phyloP scores from a whole-genome alignment of 2,113 vertebrate species.

The Cygnus buccinator region DNA sequence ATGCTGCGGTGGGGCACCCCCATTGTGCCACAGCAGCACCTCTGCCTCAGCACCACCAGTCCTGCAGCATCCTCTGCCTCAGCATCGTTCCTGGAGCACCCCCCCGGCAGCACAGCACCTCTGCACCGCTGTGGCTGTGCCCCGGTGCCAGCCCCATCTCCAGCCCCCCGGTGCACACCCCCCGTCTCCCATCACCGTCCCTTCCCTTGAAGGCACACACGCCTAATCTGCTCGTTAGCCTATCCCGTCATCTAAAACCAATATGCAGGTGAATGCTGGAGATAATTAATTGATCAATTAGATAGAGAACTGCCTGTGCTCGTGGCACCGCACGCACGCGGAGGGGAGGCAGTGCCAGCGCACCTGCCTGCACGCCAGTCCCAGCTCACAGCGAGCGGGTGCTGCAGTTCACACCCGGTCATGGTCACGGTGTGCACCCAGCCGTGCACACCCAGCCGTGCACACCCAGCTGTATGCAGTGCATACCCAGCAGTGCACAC shows the following conservation, averaged over 20 bases:
- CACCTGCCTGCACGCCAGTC: rapidly evolving
- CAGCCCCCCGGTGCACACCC: rapidly evolving
- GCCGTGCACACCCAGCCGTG: background rate
- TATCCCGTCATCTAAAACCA: conserved; percentile 56
- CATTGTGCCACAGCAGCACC: background rate
- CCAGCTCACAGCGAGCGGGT: rapidly evolving
- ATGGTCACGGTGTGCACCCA: background rate
- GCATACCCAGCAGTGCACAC: background rate
- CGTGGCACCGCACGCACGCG: rapidly evolving
- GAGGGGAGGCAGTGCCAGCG: background rate
- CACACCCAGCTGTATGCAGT: background rate
- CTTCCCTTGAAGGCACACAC: background rate
- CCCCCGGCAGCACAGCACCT: too few species aligned
- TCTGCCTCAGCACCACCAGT: background rate
- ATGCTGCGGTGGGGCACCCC: background rate
- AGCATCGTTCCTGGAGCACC: rapidly evolving
- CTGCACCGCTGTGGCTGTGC: background rate
- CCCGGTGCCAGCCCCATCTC: background rate
- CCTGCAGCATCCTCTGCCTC: background rate
- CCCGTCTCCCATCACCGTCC: background rate
- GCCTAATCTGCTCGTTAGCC: conserved; percentile 35
- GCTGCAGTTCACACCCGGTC: background rate
- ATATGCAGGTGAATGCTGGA: conserved; percentile 26
- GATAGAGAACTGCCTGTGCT: conserved; percentile 39
- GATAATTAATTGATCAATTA: conserved; percentile 68